Evolutionary conservation across 2,888 invertebrate genomes (phyloP).

Genomic region (Brenthis hecate): DNA sequence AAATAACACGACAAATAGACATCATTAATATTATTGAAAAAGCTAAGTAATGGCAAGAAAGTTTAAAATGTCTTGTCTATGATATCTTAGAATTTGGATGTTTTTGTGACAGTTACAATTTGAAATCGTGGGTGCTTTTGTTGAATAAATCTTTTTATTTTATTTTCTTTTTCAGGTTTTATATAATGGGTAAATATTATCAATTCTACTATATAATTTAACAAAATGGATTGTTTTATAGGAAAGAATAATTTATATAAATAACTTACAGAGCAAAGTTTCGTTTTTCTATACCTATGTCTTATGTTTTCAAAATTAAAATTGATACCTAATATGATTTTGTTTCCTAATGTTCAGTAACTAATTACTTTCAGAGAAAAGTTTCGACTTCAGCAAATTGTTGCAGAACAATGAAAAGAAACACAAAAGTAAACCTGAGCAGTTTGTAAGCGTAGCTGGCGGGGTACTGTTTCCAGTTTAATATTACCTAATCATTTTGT

Average conservation of each 20-base stretch:
- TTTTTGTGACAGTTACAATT: constrained; percentile 32
- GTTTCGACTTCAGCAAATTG: constrained; percentile 63
- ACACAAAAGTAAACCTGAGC: constrained; percentile 64
- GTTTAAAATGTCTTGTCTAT: constrained; percentile 6
- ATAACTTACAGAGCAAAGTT: too few relatives aligned
- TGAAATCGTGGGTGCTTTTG: constrained; percentile 13
- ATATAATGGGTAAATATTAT: constrained; percentile 57
- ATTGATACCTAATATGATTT: too few relatives aligned
- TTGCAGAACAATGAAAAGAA: constrained; percentile 61
- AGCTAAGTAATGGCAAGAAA: background rate
- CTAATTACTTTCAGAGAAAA: constrained; percentile 57
- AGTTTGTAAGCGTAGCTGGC: constrained; percentile 62
- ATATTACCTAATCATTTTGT: constrained; percentile 23
- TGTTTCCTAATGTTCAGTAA: background rate
- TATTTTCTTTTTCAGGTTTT: constrained; percentile 54
- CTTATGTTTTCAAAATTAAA: too few relatives aligned
- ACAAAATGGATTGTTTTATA: too few relatives aligned
- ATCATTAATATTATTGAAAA: too few relatives aligned
- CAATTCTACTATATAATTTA: constrained; percentile 6
- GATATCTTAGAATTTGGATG: background rate
- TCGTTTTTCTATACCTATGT: too few relatives aligned
- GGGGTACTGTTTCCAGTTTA: constrained; percentile 57
- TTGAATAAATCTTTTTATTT: constrained; percentile 40
- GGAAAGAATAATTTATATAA: too few relatives aligned
- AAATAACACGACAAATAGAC: too few relatives aligned